Evolutionary conservation across 1,140 invertebrate species (phyloP), one percentile per base, ranked within the genome.

Genomic region (Himalopsyche phryganea): DNA sequence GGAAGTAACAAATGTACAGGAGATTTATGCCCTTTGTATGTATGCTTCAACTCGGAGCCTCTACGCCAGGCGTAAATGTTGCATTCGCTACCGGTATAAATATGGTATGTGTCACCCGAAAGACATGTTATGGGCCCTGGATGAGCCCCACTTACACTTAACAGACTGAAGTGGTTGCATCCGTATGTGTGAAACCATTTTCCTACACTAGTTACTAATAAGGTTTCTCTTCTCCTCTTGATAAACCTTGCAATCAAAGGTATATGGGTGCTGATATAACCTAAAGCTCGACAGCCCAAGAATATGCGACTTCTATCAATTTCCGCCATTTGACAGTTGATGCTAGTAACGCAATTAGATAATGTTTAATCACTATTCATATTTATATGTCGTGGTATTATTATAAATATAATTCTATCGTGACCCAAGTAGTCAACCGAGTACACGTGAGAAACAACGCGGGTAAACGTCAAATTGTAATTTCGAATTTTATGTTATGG

Each of bases 101-200:
- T 84, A 66, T 90, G 85, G 68, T 80, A 87, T 15, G 83, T 81
- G 73, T 97, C 93, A 0, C 85, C 86, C 47, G 86, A 82, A 67
- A 98, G 71, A 65, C 86, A 89, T 18, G 83, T 87, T 62, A 98
- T 97, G 9, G 94, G 88, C 5, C 83, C 84, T 10, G 85, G 83
- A 73, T 94, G 91, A 51, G 84, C 76, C 47, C 86, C 85, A 69
- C 92, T 92, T 1, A 96, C 88, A 68, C 85, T 90, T 7, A 96
- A 69, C 14, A 96, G 78, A 4, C 85, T 83, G 56, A 97, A 88
- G 69, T 92, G 91, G 13, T 83, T 81, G 68, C 86, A 87, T 23
- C 89, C 90, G 70, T 96, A 98, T 0, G 92, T 94, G 69, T 96
- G 92, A 73, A 97, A 97, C 46, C 88, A 83, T 70, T 87, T 89